Evolutionary conservation across 2,797 vertebrate genomes (phyloP), one percentile per base, ranked within the genome.

Genomic region (Sebastes iracundus): DNA sequence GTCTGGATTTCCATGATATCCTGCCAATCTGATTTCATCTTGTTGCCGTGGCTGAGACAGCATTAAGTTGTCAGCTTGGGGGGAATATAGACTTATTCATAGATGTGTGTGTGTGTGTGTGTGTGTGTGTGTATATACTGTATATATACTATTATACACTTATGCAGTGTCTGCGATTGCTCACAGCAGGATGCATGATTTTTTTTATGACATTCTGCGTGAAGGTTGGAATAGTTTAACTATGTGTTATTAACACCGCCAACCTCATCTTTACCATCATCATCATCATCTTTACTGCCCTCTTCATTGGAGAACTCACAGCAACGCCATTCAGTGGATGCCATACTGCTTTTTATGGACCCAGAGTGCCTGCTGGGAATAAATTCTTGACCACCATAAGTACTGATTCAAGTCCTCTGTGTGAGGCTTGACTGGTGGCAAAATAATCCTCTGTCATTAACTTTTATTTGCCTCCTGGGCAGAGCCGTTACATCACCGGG

Each of bases 371-470:
- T 69, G 77, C 79, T 75, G 68, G 73, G 60, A 87, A 88, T 72
- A 83, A 70, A 87, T 87, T 91, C 72, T 70, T 87, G 72, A 80
- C 82, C 89, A 84, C 67, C 71, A 42, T 80, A 59, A 85, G 77
- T 38, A 61, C 80, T 58, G 72, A 88, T 90, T 85, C 64, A 82
- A 79, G 72, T 84, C 83, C 55, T 83, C 61, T 32, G 32, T 32
- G 35, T 55, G 69, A 52, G 55, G 81, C 72, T 71, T 73, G 79
- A 84, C 86, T 86, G 80, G 80, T 83, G 82, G 85, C 79, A 75
- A 88, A 93, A 90, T 90, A 88, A 90, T 92, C 84, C 82, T 74
- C 86, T 80, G 79, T 85, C 87, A 87, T 92, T 92, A 90, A 89
- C 82, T 86, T 89, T 88, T 84, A 89, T 89, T 80, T 83, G 84